Conservation (phyloP, 2,888 invertebrate genomes). For the Dicranocentrus wangi region DNA sequence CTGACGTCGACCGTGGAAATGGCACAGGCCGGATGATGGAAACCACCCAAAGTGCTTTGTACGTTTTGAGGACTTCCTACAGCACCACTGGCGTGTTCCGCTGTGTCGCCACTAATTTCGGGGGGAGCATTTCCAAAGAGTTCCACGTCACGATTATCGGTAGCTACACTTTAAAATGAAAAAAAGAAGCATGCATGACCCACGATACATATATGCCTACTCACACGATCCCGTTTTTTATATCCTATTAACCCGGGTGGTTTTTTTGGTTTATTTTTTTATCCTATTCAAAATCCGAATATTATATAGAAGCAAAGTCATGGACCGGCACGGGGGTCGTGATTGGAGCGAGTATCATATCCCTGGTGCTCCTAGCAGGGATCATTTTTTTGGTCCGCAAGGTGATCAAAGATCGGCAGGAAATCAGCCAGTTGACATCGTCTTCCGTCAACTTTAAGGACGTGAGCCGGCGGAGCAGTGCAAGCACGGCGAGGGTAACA, state of each 20-base stretch:
- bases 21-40: too few relatives aligned
- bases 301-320: slow-evolving; percentile 40
- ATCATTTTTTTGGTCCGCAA: slow-evolving; percentile 35
- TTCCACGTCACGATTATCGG: slow-evolving; percentile 59
- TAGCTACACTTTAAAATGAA: too few relatives aligned
- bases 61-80: slow-evolving; percentile 55
- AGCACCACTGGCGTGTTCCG: slow-evolving; percentile 48
- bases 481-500: neutral
- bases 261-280: too few relatives aligned
- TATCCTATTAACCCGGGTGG: too few relatives aligned
- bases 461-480: neutral
- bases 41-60: slow-evolving; percentile 15
- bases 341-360: slow-evolving; percentile 19
- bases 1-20: too few relatives aligned
- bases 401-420: slow-evolving; percentile 46
- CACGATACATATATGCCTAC: too few relatives aligned
- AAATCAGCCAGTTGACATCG: slow-evolving; percentile 50
- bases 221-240: too few relatives aligned
- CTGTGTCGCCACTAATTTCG: slow-evolving; percentile 54
- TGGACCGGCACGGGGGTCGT: slow-evolving; percentile 31
- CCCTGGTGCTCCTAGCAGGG: slow-evolving; percentile 28
- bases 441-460: slow-evolving; percentile 56
- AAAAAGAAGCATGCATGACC: too few relatives aligned
- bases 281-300: too few relatives aligned
- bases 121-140: slow-evolving; percentile 33